Evolutionary conservation across 2,113 vertebrate species (phyloP).

Genomic region (Accipiter cooperii): DNA sequence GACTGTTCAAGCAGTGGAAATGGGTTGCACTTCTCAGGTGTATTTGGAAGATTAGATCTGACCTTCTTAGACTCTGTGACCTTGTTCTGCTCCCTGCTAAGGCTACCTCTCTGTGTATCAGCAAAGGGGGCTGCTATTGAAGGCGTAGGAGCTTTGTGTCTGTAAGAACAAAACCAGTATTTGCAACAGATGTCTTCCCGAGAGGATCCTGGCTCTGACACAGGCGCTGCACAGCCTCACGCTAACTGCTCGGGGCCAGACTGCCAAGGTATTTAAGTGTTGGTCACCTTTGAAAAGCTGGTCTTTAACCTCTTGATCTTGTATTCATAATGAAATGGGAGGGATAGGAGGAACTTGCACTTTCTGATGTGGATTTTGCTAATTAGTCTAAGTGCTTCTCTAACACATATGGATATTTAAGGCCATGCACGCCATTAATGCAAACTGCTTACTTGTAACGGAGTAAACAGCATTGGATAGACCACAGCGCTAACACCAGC

Average conservation of each 20-base stretch:
- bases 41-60: not conserved
- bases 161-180: not conserved
- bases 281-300: not conserved
- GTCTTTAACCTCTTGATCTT: slow-evolving; percentile 9
- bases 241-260: not conserved
- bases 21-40: not conserved
- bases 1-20: not conserved
- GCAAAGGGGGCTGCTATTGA: not conserved
- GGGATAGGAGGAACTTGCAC: not conserved
- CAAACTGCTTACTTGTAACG: not conserved
- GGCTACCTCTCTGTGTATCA: not conserved
- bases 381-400: not conserved
- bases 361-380: slow-evolving; percentile 27
- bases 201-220: not conserved
- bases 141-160: not conserved
- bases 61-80: not conserved
- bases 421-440: not conserved
- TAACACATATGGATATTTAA: not conserved
- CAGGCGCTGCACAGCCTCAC: not conserved
- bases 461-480: not conserved
- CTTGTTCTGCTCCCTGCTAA: not conserved
- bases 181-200: not conserved
- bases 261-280: not conserved
- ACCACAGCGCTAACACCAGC: not conserved
- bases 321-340: not conserved